Evolutionary conservation across 1,140 invertebrate genomes (phyloP).

Genomic region (Philopotamus ludificatus): DNA sequence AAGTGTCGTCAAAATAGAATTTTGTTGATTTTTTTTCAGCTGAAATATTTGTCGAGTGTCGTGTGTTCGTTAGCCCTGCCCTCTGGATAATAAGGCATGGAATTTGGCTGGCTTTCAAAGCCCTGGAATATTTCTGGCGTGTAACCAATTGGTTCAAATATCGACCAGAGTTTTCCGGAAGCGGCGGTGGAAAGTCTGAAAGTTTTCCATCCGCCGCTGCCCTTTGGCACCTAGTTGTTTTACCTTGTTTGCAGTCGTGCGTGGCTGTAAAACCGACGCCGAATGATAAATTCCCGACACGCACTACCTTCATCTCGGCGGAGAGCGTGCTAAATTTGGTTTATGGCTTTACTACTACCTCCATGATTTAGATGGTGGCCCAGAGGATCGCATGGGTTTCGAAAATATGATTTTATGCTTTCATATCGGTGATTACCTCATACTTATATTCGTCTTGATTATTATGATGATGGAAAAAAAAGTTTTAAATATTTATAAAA

Average conservation of each 20-base stretch:
- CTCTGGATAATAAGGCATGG: too few species aligned
- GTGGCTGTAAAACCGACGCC: neutral
- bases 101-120: neutral
- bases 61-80: too few species aligned
- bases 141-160: neutral
- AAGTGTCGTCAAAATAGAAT: too few species aligned
- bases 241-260: neutral
- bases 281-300: neutral
- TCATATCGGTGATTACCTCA: too few species aligned
- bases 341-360: neutral
- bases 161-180: neutral
- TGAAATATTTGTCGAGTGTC: too few species aligned
- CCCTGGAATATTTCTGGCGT: neutral
- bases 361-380: neutral
- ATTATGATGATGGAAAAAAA: too few species aligned
- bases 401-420: too few species aligned
- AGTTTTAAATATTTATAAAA: too few species aligned
- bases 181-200: neutral
- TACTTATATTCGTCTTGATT: too few species aligned
- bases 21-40: too few species aligned
- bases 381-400: too few species aligned
- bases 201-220: too few species aligned
- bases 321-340: neutral
- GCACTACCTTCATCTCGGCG: neutral
- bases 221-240: neutral